phyloP scores from a whole-genome alignment of 2,113 vertebrate species.

The Pomatostomus ruficeps region DNA sequence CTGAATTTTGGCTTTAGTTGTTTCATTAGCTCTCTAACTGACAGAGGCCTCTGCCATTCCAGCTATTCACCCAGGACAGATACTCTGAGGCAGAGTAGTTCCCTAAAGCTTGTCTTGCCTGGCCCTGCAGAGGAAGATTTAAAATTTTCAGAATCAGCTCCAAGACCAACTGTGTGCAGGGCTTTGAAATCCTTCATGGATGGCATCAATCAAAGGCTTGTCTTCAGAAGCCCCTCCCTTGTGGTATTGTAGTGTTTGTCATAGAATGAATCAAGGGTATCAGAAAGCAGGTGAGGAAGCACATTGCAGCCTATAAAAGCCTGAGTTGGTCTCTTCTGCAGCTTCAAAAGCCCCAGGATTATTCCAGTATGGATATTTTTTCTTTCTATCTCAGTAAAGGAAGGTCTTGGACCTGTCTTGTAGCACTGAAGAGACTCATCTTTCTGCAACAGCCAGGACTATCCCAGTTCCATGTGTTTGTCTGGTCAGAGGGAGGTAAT shows the following conservation, averaged over 20 bases:
- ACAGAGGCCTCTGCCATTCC: not conserved
- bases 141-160: not conserved
- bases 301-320: not conserved
- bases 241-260: accelerated
- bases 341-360: not conserved
- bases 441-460: not conserved
- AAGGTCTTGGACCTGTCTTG: not conserved
- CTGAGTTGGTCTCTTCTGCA: not conserved
- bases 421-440: not conserved
- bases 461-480: not conserved
- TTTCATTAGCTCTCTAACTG: not conserved
- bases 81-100: not conserved
- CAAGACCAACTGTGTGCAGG: not conserved
- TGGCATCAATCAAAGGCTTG: not conserved
- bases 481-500: not conserved
- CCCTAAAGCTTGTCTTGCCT: not conserved
- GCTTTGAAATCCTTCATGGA: not conserved
- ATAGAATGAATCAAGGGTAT: not conserved
- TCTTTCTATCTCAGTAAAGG: not conserved
- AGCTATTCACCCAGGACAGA: not conserved
- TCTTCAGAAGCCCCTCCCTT: not conserved
- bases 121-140: not conserved
- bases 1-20: not conserved
- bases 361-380: not conserved
- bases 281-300: not conserved